Percentiles rank a stretch among this genome's conserved stretches.
Evolutionary conservation across 2,113 vertebrate species (phyloP).

Genomic region (Tragelaphus strepsiceros): DNA sequence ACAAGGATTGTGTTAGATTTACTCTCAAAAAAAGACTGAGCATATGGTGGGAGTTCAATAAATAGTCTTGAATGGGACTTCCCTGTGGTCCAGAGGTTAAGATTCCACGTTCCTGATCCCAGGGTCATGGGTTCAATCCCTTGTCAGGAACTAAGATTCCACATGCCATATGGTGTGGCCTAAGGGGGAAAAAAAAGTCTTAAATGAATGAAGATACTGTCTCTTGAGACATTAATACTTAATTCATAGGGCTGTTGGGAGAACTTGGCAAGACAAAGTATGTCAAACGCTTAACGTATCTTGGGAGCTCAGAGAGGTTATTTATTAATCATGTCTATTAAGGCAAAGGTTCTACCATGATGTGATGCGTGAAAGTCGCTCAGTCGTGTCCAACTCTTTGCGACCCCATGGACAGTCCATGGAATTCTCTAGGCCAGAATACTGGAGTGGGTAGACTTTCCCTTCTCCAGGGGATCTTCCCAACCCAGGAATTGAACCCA

Average conservation of each 20-base stretch:
- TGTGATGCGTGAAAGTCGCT: too few relatives aligned
- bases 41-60: not conserved
- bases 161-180: not conserved
- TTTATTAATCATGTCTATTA: not conserved
- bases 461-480: too few relatives aligned
- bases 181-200: not conserved
- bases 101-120: not conserved
- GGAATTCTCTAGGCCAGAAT: too few relatives aligned
- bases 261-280: not conserved
- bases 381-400: too few relatives aligned
- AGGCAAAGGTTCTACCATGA: not conserved
- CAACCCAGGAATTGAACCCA: too few relatives aligned
- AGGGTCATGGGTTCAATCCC: not conserved
- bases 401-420: too few relatives aligned
- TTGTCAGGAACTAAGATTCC: not conserved
- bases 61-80: not conserved
- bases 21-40: not conserved
- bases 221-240: not conserved
- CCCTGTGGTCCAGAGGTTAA: not conserved
- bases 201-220: not conserved
- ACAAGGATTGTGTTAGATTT: not conserved
- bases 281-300: not conserved
- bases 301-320: not conserved
- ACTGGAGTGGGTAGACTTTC: too few relatives aligned
- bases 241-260: not conserved